phyloP scores from a whole-genome alignment of 2,113 vertebrate genomes.

The Macquaria australasica region DNA sequence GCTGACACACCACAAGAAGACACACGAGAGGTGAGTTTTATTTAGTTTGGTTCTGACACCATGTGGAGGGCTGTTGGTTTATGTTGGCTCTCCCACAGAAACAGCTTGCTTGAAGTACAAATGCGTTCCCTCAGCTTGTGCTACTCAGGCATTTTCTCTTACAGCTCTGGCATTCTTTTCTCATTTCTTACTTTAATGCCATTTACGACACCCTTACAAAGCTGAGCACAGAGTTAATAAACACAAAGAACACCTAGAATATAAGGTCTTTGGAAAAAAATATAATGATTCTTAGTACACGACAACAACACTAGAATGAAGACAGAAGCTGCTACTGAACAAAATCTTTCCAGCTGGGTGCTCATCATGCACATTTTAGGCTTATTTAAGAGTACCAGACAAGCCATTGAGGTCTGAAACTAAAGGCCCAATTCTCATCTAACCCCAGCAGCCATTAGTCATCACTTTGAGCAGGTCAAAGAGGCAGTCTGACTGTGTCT shows the following conservation, averaged over 20 bases:
- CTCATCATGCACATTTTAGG: neutral
- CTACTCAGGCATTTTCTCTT: neutral
- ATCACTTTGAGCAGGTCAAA: neutral
- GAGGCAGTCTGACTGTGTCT: neutral
- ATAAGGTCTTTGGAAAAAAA: neutral
- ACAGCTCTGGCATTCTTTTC: neutral
- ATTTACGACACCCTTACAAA: neutral
- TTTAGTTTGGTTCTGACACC: neutral
- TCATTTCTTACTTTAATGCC: neutral
- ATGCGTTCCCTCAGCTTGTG: neutral
- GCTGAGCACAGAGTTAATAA: neutral
- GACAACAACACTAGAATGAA: neutral
- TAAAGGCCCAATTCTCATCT: neutral
- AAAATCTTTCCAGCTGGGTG: neutral
- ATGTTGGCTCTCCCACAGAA: neutral
- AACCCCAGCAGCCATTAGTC: neutral
- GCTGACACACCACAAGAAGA: neutral
- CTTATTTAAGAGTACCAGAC: neutral
- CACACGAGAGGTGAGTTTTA: constrained; percentile 7
- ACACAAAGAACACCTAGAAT: neutral
- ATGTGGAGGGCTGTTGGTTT: neutral
- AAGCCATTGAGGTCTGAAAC: neutral
- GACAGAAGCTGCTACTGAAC: neutral
- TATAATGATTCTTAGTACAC: neutral
- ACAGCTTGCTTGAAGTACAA: neutral